Percentiles rank a stretch among this genome's conserved stretches.
Conservation (phyloP, 2,113 vertebrate species). For the Marmota monax region DNA sequence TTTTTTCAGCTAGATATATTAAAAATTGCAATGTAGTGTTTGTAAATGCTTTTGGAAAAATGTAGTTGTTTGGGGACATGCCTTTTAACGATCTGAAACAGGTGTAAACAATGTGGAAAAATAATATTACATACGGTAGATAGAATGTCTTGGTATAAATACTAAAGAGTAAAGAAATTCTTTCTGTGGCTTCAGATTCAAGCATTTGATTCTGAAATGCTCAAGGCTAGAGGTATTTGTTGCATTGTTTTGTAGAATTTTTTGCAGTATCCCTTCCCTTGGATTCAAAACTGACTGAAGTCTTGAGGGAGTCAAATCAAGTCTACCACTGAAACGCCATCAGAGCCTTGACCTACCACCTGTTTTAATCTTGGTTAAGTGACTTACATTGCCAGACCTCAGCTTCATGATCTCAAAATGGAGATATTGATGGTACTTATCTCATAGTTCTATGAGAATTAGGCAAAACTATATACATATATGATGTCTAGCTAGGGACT, state of each 20-base stretch:
- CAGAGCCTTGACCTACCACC: background rate
- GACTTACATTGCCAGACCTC: background rate
- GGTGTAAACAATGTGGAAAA: background rate
- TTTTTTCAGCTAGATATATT: background rate
- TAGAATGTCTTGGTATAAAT: background rate
- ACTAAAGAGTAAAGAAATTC: background rate
- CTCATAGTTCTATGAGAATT: background rate
- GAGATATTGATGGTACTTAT: background rate
- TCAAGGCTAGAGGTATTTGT: background rate
- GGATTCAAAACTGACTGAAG: background rate
- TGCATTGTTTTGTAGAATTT: background rate
- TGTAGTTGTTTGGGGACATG: background rate
- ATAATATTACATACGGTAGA: background rate
- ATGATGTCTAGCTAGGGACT: background rate
- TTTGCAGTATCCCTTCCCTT: background rate
- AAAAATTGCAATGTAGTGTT: background rate
- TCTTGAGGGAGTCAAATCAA: background rate
- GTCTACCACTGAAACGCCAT: background rate
- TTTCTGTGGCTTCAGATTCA: background rate
- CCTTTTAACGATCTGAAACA: background rate
- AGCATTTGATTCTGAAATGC: background rate
- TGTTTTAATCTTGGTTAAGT: background rate
- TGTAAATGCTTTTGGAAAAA: constrained; percentile 28
- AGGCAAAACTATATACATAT: background rate
- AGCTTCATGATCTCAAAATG: background rate